Percentiles rank a stretch among this genome's conserved stretches.
Conservation (phyloP, 2,888 invertebrate species). For the Synergus japonicus region DNA sequence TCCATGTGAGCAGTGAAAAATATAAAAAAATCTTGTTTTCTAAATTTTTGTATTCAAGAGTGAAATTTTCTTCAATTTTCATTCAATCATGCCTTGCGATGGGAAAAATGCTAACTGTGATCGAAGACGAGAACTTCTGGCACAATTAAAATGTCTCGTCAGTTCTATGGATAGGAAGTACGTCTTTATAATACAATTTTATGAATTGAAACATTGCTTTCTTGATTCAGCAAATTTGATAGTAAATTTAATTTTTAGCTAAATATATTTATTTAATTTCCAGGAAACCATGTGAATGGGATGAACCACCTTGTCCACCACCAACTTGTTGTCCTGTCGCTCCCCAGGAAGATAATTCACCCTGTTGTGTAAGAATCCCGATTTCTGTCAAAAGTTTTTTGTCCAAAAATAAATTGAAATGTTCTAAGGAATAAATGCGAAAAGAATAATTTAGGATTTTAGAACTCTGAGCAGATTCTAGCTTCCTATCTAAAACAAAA, state of each 20-base stretch:
- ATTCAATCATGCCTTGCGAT: slow-evolving; percentile 70
- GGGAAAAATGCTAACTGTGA: slow-evolving; percentile 72
- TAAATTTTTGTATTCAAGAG: slow-evolving; percentile 15
- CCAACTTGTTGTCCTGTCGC: slow-evolving; percentile 60
- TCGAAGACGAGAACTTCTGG: slow-evolving; percentile 67
- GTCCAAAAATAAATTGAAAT: too few relatives aligned
- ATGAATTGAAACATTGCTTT: background rate
- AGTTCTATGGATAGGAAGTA: slow-evolving; percentile 72
- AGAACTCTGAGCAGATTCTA: too few relatives aligned
- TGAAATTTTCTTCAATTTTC: background rate
- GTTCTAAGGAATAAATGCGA: too few relatives aligned
- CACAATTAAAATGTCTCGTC: slow-evolving; percentile 72
- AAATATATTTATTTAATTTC: slow-evolving; percentile 16
- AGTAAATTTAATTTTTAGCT: background rate
- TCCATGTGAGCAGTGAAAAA: slow-evolving; percentile 1
- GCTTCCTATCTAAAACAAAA: too few relatives aligned
- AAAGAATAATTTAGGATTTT: too few relatives aligned
- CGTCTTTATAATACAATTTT: slow-evolving; percentile 28
- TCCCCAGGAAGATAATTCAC: slow-evolving; percentile 51
- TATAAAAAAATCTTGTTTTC: background rate
- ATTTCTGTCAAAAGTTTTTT: background rate
- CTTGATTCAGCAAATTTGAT: background rate
- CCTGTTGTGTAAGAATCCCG: slow-evolving; percentile 61
- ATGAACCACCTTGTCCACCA: slow-evolving; percentile 65
- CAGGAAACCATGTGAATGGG: slow-evolving; percentile 75